Conservation (phyloP, 2,888 invertebrate genomes). For the Caprella mutica region DNA sequence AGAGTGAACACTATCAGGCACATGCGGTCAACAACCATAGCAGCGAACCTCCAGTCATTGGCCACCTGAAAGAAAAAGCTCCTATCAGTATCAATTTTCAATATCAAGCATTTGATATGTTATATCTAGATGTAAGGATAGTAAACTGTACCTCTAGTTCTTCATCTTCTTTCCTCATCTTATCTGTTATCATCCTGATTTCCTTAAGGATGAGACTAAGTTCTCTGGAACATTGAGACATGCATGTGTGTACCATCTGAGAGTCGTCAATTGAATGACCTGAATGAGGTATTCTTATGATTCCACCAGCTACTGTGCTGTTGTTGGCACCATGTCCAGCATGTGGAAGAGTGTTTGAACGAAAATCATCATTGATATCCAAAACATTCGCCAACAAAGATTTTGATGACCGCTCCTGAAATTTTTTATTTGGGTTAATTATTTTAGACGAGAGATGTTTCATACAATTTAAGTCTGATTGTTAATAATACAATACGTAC, state of each 20-base stretch:
- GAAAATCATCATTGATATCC: slow-evolving; percentile 90
- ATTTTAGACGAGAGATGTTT: too few relatives aligned
- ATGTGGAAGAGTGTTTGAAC: slow-evolving; percentile 48
- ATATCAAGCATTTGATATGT: not conserved
- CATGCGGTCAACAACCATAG: slow-evolving; percentile 94
- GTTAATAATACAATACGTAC: too few relatives aligned
- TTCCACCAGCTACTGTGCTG: slow-evolving; percentile 19
- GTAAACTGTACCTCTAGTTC: slow-evolving; percentile 56
- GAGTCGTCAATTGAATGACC: slow-evolving; percentile 45
- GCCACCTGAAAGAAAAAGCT: slow-evolving; percentile 51
- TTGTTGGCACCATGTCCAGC: slow-evolving; percentile 33
- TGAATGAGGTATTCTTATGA: slow-evolving; percentile 42
- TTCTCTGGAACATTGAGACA: slow-evolving; percentile 45
- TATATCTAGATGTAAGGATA: not conserved
- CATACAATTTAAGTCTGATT: too few relatives aligned
- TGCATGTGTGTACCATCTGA: slow-evolving; percentile 34
- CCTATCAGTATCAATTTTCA: not conserved
- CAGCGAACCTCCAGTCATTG: slow-evolving; percentile 96
- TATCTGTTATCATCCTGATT: slow-evolving; percentile 83
- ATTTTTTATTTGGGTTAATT: too few relatives aligned
- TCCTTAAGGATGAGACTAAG: slow-evolving; percentile 82
- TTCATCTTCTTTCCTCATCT: slow-evolving; percentile 88
- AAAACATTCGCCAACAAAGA: slow-evolving; percentile 86
- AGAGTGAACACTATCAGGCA: slow-evolving; percentile 90
- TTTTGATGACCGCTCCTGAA: slow-evolving; percentile 71